phyloP scores from a whole-genome alignment of 2,888 invertebrate species.

The Piscicola geometra region DNA sequence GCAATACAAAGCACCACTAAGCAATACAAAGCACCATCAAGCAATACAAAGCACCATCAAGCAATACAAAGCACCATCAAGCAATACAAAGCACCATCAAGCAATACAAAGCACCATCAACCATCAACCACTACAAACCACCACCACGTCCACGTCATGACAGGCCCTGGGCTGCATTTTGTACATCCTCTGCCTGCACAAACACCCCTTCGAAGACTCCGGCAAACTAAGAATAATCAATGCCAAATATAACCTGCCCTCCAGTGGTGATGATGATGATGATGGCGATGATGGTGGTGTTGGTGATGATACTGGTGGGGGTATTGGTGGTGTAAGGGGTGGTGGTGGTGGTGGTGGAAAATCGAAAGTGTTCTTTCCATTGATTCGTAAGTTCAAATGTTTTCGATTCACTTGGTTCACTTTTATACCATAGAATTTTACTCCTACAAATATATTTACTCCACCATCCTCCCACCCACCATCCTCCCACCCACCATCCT shows the following conservation, averaged over 20 bases:
- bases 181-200: conserved; percentile 82
- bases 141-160: conserved; percentile 37
- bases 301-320: neutral
- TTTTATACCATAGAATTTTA: no score
- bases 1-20: no score
- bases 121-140: no score
- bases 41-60: no score
- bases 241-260: conserved; percentile 82
- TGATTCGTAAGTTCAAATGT: conserved; percentile 3
- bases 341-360: conserved; percentile 3
- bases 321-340: neutral
- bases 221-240: conserved; percentile 92
- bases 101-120: no score
- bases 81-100: no score
- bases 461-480: no score
- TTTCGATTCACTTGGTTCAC: no score
- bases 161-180: conserved; percentile 87
- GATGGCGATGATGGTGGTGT: neutral
- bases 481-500: no score
- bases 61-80: no score
- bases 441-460: no score
- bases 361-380: neutral
- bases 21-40: no score
- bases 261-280: conserved; percentile 52
- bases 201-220: conserved; percentile 91